Evolutionary conservation across 2,797 vertebrate species (phyloP).

Genomic region (Dendrocincla tyrannina): DNA sequence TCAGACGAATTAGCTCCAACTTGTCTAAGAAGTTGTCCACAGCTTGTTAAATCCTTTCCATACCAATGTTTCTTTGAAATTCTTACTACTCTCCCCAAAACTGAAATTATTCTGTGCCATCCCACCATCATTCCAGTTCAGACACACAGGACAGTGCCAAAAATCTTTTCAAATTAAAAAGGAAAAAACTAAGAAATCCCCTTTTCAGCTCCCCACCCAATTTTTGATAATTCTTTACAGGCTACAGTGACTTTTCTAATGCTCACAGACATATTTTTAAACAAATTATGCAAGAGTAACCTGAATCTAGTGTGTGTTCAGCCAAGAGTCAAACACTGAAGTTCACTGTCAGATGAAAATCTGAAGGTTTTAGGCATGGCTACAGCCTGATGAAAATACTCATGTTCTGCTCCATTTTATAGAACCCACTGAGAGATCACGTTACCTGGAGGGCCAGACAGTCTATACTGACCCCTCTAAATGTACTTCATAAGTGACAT

Average conservation of each 20-base stretch:
- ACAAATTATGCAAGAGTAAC: background rate
- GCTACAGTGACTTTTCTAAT: background rate
- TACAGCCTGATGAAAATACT: background rate
- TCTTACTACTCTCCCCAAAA: background rate
- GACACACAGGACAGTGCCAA: background rate
- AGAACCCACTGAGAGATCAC: background rate
- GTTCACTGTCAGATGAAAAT: background rate
- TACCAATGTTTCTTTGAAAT: background rate
- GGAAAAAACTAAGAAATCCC: background rate
- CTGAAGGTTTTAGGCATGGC: background rate
- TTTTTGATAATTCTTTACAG: background rate
- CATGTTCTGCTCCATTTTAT: background rate
- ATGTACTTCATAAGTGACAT: background rate
- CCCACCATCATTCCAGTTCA: background rate
- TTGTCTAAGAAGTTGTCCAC: background rate
- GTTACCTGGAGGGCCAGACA: background rate
- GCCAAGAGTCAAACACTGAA: background rate
- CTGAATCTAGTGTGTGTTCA: background rate
- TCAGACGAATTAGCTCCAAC: background rate
- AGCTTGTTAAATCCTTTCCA: background rate
- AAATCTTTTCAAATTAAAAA: background rate
- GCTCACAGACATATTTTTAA: background rate
- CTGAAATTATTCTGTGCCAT: background rate
- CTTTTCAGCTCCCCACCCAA: background rate
- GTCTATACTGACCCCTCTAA: background rate